Evolutionary conservation across 2,797 vertebrate genomes (phyloP), one percentile per base, ranked within the genome.

Genomic region (Rhinichthys osculus): DNA sequence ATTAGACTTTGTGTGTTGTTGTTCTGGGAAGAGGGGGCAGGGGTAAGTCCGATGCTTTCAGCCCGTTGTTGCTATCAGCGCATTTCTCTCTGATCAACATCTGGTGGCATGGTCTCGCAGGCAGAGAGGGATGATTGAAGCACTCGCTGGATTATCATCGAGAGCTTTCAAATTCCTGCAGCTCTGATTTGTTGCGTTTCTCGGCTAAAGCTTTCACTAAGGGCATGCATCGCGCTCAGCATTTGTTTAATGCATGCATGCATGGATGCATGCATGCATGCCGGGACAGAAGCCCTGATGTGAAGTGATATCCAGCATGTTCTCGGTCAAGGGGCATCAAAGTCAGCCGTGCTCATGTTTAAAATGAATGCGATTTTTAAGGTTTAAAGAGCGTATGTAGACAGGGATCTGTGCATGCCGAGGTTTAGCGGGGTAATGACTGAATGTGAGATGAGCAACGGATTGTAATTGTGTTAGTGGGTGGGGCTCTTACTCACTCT

Each of bases 401-500:
- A 64, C 84, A 71, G 64, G 35, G 88, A 81, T 89, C 80, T 71
- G 74, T 23, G 1, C 89, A 88, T 89, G 83, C 82, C 4, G 86
- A 47, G 5, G 88, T 84, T 85, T 87, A n/a, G 3, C 57, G 21
- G 69, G 21, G 78, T 14, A 82, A 35, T 78, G 52, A 90, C 47
- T 90, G 11, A 83, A 90, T 87, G 82, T 76, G 83, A 78, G 57
- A 92, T 84, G 87, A 90, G 90, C 88, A 88, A 59, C 59, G 83
- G 84, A 77, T 85, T 38, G 78, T 87, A 88, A 82, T 86, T 83
- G 70, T 76, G 84, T 88, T 84, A 82, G 89, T 85, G 73, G 90
- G 89, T 91, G 92, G 92, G 93, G 93, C 93, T 93, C 83, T 14
- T 23, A 57, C 42, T 38, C 14, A 92, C 92, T 92, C 52, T 88